A percentile compares a stretch with the other conserved stretches of the same genome.
Conservation (phyloP, 2,113 vertebrate genomes). For the Oncorhynchus kisutch region DNA sequence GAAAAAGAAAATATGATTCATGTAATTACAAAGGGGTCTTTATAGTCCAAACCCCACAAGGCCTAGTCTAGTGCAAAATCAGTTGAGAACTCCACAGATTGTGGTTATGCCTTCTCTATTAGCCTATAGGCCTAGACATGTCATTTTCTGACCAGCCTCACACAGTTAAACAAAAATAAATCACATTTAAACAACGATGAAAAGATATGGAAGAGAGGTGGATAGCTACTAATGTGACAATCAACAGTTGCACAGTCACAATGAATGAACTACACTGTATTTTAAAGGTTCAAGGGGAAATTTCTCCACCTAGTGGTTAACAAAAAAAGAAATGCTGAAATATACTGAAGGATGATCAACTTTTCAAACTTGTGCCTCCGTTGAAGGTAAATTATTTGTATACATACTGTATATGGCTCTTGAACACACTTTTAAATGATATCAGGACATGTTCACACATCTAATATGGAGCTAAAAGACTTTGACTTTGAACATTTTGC, state of each 20-base stretch:
- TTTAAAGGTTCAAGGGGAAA: slow-evolving; percentile 14
- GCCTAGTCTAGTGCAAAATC: too few species aligned
- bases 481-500: background rate
- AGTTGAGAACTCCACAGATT: too few species aligned
- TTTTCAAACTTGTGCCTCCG: background rate
- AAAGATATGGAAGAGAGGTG: too few species aligned
- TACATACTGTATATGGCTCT: slow-evolving; percentile 1
- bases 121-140: too few species aligned
- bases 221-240: too few species aligned
- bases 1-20: background rate
- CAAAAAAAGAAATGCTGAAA: slow-evolving; percentile 13
- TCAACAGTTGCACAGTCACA: too few species aligned
- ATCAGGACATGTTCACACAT: background rate
- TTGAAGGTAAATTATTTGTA: background rate
- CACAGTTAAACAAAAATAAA: too few species aligned
- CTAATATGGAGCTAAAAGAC: background rate
- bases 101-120: too few species aligned
- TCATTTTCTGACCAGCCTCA: too few species aligned
- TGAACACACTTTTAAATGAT: slow-evolving; percentile 15
- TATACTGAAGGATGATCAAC: slow-evolving; percentile 2
- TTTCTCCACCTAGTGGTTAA: slow-evolving; percentile 57
- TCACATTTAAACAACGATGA: too few species aligned
- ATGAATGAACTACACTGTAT: background rate
- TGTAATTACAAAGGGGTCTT: background rate
- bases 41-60: too few species aligned